A percentile compares a stretch with the other conserved stretches of the same genome.
Evolutionary conservation across 2,113 vertebrate species (phyloP).

Genomic region (Sardina pilchardus): DNA sequence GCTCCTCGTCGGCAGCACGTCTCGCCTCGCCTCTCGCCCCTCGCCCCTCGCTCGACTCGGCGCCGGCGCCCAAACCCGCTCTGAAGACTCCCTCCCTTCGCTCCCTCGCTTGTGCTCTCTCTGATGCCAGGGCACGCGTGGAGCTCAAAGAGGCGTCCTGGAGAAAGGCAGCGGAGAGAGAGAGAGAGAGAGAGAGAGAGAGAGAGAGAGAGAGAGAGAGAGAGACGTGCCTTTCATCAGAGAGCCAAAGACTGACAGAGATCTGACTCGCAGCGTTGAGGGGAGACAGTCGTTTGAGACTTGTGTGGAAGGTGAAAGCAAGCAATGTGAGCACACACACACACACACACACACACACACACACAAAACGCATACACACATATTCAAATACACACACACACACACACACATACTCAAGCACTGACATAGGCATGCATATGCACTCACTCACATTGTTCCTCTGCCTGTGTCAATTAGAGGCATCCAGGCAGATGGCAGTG

Average conservation of each 20-base stretch:
- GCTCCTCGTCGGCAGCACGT: constrained; percentile 51
- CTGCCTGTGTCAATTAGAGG: constrained; percentile 68
- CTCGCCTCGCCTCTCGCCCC: neutral
- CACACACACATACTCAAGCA: constrained; percentile 18
- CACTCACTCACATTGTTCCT: constrained; percentile 58
- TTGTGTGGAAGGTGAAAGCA: constrained; percentile 30
- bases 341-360: constrained; percentile 1
- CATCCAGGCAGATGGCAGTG: constrained; percentile 69
- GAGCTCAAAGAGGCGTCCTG: constrained; percentile 7
- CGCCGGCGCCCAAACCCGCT: neutral
- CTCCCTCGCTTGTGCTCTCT: constrained; percentile 12
- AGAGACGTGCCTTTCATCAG: constrained; percentile 2
- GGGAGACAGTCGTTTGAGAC: constrained; percentile 28
- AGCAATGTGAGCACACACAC: constrained; percentile 5
- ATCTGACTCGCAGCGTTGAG: constrained; percentile 50
- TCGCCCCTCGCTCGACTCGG: neutral
- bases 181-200: neutral
- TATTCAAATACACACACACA: constrained; percentile 18
- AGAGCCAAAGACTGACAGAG: constrained; percentile 30
- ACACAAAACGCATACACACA: constrained; percentile 8
- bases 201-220: neutral
- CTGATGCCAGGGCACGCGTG: constrained; percentile 52
- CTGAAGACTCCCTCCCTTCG: too few species aligned
- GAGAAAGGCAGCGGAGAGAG: constrained; percentile 7
- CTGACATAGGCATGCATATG: constrained; percentile 37